These are phyloP conservation scores for Crotophaga sulcirostris DNA, from an alignment of 2,113 vertebrate genomes.

Conservation along the genomic window DNA sequence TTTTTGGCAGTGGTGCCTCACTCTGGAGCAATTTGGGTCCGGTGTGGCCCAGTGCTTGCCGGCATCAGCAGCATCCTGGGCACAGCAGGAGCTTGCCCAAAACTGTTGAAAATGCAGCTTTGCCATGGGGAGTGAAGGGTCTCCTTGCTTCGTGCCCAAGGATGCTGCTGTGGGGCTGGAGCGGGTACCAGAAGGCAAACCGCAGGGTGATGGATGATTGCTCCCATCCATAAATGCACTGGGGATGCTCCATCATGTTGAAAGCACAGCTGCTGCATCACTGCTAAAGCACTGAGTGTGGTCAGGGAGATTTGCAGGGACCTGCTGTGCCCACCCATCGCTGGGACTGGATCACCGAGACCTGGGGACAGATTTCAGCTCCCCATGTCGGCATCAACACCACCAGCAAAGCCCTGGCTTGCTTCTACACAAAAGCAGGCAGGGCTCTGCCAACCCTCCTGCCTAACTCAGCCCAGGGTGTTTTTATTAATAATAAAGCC, in stretches of 20 bases:
- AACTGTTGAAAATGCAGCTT: not conserved
- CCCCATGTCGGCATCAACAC: not conserved
- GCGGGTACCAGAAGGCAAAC: not conserved
- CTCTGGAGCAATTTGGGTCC: not conserved
- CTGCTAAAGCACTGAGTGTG: not conserved
- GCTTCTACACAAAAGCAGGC: not conserved
- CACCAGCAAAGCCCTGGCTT: not conserved
- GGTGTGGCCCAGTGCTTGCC: accelerated
- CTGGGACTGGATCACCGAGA: not conserved
- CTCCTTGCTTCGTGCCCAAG: no score
- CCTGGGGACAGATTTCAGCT: not conserved
- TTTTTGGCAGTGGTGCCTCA: not conserved
- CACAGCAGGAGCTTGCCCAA: not conserved
- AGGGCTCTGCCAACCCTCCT: not conserved
- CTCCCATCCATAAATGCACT: not conserved
- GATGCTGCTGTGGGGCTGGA: not conserved
- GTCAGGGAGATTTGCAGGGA: not conserved
- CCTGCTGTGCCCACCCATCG: not conserved
- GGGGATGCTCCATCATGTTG: not conserved
- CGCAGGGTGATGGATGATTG: accelerated
- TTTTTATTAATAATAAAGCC: not conserved
- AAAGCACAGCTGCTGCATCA: not conserved
- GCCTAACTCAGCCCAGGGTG: not conserved
- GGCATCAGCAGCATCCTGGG: accelerated
- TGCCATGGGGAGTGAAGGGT: no score